Base-by-base conservation (phyloP, 2,888 invertebrate species). In the Callyntrura sp. region DNA sequence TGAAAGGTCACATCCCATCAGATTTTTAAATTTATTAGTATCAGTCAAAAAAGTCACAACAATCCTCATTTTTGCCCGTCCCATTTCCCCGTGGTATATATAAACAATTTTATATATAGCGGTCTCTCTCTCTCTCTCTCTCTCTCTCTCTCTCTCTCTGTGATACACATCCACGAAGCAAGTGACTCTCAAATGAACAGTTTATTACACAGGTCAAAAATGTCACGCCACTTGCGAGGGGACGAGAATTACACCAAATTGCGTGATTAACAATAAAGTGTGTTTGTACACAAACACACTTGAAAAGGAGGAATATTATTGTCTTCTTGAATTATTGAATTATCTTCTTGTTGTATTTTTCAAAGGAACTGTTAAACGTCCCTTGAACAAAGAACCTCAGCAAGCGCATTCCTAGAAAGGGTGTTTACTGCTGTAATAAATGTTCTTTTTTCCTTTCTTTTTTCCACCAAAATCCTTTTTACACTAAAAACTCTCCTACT, bases 401-500 rank as follows among this genome's bases (percentile, higher is more conserved):
- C 70, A 70, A 68, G 55, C 55, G 70, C 20, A 70, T 84, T 70
- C 84, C 55, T 12, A 85, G 76, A 84, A 85, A 20, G 35, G 51
- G 85, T 76, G 85, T 85, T 85, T 85, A 85, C 78, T 78, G 60
- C 60, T n/a, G 62, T 57, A 78, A 85, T 85, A 85, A 85, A 85
- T 78, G 85, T 78, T 78, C n/a, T n/a, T n/a, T n/a, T n/a, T n/a
- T n/a, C n/a, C n/a, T n/a, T n/a, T n/a, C n/a, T n/a, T n/a, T n/a
- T n/a, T 85, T 85, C 62, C 78, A 85, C 84, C 84, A 73, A 85
- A 85, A 73, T 43, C 12, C 55, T 23, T 84, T 68, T 60, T 45
- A 60, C 68, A 81, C 45, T 62, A 4, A n/a, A 28, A 68, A 28
- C 0, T 55, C 20, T 81, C 35, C 6, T 35, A 28, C 48, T 68